Conservation (phyloP, 2,888 invertebrate species). For the Proisotoma minuta region DNA sequence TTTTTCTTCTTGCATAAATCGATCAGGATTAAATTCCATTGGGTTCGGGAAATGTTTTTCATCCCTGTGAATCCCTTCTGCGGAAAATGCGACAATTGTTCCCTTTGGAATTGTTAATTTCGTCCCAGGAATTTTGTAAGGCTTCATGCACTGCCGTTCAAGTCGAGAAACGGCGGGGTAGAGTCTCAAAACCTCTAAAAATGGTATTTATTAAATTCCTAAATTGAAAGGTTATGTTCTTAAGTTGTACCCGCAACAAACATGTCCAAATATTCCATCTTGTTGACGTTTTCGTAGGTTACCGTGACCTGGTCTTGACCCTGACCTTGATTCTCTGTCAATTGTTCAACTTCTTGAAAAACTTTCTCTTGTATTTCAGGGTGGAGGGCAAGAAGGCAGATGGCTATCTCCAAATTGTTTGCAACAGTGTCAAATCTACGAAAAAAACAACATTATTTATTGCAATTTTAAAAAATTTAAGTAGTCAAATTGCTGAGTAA, state of each 20-base stretch:
- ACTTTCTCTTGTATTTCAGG: slow-evolving; percentile 8
- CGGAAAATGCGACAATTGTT: no score
- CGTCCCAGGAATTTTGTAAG: not conserved
- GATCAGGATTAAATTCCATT: no score
- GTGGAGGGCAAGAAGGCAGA: slow-evolving; percentile 1
- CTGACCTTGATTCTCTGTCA: not conserved
- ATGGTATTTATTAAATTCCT: not conserved
- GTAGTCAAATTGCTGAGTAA: no score
- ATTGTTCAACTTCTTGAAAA: not conserved
- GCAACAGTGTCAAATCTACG: not conserved
- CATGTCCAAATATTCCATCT: not conserved
- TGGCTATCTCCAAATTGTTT: not conserved
- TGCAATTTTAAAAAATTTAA: no score
- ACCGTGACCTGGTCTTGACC: not conserved
- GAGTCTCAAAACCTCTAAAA: slow-evolving; percentile 3
- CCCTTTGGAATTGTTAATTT: no score
- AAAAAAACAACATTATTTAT: no score
- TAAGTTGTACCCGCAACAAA: not conserved
- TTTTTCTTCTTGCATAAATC: no score
- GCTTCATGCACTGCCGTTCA: not conserved
- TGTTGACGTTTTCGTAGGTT: not conserved
- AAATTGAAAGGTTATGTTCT: not conserved
- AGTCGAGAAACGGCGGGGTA: not conserved
- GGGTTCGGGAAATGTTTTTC: no score
- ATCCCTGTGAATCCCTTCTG: no score